Evolutionary conservation across 92 coral and sea anemone species (phyloP).

Genomic region (Bergia sp.): DNA sequence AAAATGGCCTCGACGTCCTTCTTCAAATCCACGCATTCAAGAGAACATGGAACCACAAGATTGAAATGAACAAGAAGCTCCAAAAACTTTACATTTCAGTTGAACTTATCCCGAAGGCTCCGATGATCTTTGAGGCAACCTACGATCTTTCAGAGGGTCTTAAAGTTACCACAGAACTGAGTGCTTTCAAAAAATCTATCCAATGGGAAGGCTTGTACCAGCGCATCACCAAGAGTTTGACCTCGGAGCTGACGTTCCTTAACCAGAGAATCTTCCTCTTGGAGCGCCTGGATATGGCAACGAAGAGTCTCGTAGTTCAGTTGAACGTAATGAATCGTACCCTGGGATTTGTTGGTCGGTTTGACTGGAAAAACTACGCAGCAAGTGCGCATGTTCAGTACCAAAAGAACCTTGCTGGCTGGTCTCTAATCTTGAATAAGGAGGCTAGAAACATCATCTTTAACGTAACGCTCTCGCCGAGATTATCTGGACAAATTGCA

Average conservation of each 20-base stretch:
- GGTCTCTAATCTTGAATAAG: constrained; percentile 74
- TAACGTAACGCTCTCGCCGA: constrained; percentile 75
- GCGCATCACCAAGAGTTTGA: constrained; percentile 72
- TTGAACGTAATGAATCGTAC: constrained; percentile 65
- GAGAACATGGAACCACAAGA: constrained; percentile 81
- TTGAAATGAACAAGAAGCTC: constrained; percentile 56
- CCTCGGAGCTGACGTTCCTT: constrained; percentile 70
- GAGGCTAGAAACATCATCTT: constrained; percentile 73
- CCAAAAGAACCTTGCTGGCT: constrained; percentile 69
- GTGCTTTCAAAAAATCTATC: constrained; percentile 73
- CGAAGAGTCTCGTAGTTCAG: constrained; percentile 68
- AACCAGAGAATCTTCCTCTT: constrained; percentile 69
- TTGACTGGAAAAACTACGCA: constrained; percentile 80
- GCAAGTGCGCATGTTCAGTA: constrained; percentile 76
- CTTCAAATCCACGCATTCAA: constrained; percentile 68
- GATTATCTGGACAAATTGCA: constrained; percentile 78
- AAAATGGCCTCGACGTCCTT: constrained; percentile 74
- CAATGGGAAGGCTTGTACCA: constrained; percentile 63
- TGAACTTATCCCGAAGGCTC: constrained; percentile 78
- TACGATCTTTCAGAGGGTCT: constrained; percentile 74
- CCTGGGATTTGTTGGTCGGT: constrained; percentile 77
- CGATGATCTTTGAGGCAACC: constrained; percentile 70
- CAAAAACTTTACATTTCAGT: constrained; percentile 69
- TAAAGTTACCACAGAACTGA: constrained; percentile 67
- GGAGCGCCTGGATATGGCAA: constrained; percentile 70